These are phyloP conservation scores for Linhomoeus sp. DNA, from an alignment of 2,888 invertebrate genomes.

Conservation along the genomic window DNA sequence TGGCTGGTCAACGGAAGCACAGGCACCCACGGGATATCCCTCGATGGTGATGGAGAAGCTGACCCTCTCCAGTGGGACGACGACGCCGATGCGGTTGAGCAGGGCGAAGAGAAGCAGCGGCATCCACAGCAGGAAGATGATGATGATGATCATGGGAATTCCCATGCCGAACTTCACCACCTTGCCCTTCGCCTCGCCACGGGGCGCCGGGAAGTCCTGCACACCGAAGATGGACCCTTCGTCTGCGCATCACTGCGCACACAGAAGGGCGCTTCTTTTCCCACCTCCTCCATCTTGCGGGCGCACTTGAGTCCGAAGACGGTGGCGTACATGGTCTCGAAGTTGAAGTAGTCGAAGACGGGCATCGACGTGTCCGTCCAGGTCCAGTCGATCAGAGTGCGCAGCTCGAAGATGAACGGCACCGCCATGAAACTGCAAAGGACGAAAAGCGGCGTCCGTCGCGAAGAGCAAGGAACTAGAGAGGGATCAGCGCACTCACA, in stretches of 20 bases:
- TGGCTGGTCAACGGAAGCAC: too few relatives aligned
- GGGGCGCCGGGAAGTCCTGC: constrained; percentile 65
- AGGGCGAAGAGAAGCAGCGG: constrained; percentile 86
- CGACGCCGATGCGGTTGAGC: constrained; percentile 68
- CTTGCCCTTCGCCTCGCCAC: constrained; percentile 60
- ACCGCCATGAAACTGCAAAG: constrained; percentile 64
- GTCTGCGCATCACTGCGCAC: too few relatives aligned
- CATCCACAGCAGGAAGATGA: constrained; percentile 84
- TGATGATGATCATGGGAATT: constrained; percentile 59
- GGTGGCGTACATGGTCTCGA: constrained; percentile 96
- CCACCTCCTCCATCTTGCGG: constrained; percentile 38
- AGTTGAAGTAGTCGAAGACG: constrained; percentile 91
- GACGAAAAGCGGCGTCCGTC: not conserved
- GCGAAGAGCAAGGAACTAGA: not conserved
- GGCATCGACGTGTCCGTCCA: constrained; percentile 99
- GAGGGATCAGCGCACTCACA: constrained; percentile 38
- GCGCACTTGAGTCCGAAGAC: constrained; percentile 64
- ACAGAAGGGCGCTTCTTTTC: too few relatives aligned
- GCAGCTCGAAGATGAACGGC: constrained; percentile 86
- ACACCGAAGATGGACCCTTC: constrained; percentile 6
- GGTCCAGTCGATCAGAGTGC: constrained; percentile 97
- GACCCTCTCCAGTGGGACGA: constrained; percentile 51
- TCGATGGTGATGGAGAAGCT: constrained; percentile 17
- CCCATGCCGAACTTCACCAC: constrained; percentile 72
- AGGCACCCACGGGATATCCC: constrained; percentile 24